Base-by-base conservation (phyloP, 2,888 invertebrate species). In the Caenorhabditis sp. region DNA sequence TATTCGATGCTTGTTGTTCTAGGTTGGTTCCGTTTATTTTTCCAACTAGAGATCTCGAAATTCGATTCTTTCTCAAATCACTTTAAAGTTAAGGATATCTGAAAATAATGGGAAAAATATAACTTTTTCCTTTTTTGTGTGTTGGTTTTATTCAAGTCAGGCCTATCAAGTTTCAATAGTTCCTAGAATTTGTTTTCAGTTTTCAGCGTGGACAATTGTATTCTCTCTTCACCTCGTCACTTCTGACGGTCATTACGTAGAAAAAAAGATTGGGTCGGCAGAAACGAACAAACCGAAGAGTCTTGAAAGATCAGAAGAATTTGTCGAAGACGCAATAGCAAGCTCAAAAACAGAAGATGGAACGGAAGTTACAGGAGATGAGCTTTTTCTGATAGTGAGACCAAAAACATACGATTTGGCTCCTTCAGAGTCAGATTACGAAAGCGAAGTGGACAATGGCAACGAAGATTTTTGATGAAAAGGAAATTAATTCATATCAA, bases 371-470 rank as follows among this genome's bases (percentile, higher is more conserved):
- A 68, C 76, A n/a, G 76, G 76, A 31, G 68, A 76, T 58, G 76
- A 76, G 68, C 47, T 59, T 31, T 76, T 76, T 51, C 61, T 76
- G 16, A 59, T 31, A 24, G 38, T 41, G 16, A 22, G 35, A 26
- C 68, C 68, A 8, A 68, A 68, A 31, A n/a, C 28, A 19, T 24
- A 24, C 19, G 61, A 68, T 35, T 16, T 59, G 64, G 76, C 58
- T n/a, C 76, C 76, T 10, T 76, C 76, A n/a, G 76, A 76, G 26
- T 49, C 49, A 31, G 76, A 76, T 41, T 76, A 68, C 51, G 68
- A 76, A 26, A 51, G 38, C 41, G 38, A 68, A 5, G 56, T n/a
- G 35, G 19, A 64, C 12, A 64, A 35, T 24, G 24, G 24, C n/a
- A 31, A 38, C 19, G 68, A 66, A 49, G 66, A 49, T 24, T 47